phyloP scores from a whole-genome alignment of 2,888 invertebrate genomes.

The Opisthograptis luteolata region DNA sequence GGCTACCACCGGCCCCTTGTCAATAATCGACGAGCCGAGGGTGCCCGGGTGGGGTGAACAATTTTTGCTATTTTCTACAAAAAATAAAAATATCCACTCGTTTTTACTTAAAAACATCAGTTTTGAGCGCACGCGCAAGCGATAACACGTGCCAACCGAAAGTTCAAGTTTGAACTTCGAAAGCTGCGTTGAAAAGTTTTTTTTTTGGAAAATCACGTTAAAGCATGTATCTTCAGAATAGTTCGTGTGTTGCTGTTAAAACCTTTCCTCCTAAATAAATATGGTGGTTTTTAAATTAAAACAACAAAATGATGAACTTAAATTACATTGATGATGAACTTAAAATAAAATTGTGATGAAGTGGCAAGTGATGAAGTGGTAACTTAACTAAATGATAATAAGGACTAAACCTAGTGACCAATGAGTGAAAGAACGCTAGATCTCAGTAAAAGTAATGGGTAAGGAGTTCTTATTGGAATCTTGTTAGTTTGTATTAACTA shows the following conservation, averaged over 20 bases:
- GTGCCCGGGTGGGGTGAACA: constrained; percentile 66
- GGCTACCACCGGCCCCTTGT: constrained; percentile 76
- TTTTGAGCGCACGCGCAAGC: constrained; percentile 75
- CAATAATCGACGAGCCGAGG: constrained; percentile 62
- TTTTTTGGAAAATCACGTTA: neutral
- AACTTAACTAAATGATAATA: constrained; percentile 52
- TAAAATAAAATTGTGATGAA: constrained; percentile 11
- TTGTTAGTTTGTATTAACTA: constrained; percentile 21
- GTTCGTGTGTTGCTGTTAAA: too few species aligned
- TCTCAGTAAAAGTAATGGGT: constrained; percentile 59
- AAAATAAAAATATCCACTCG: constrained; percentile 72
- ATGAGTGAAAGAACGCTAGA: constrained; percentile 59
- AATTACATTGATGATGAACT: neutral
- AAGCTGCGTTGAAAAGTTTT: constrained; percentile 14
- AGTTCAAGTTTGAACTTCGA: constrained; percentile 22
- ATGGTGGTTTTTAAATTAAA: neutral
- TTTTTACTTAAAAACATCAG: constrained; percentile 81
- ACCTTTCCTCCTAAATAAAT: too few species aligned
- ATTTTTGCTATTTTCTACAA: constrained; percentile 78
- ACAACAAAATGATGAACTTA: neutral
- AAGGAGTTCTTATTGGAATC: constrained; percentile 58
- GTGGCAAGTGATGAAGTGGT: constrained; percentile 19
- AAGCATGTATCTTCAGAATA: neutral
- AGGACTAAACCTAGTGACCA: constrained; percentile 47
- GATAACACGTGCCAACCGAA: constrained; percentile 61